Conservation (phyloP, 2,113 vertebrate species). For the Onychostoma macrolepis region DNA sequence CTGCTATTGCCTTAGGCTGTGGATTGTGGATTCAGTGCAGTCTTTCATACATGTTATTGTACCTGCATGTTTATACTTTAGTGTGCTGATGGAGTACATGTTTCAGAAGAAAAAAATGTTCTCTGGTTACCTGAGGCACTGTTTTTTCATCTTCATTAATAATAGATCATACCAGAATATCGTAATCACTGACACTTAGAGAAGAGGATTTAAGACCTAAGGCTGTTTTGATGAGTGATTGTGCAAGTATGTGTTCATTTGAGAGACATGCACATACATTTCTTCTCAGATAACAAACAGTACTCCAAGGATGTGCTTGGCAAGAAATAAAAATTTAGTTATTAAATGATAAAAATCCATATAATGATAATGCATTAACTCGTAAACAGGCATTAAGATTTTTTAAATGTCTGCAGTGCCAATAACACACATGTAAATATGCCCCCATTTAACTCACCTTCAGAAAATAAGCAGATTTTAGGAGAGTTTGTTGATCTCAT, state of each 20-base stretch:
- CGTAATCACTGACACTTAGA: not conserved
- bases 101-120: conserved; percentile 23
- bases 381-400: not conserved
- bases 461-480: conserved; percentile 4
- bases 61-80: not conserved
- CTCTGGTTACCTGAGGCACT: not conserved
- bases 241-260: conserved; percentile 28
- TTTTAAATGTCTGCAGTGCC: conserved; percentile 1
- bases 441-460: not conserved
- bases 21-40: not conserved
- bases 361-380: not conserved
- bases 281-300: conserved; percentile 35
- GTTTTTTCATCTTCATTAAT: conserved; percentile 16
- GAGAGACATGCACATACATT: conserved; percentile 19
- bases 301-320: not conserved
- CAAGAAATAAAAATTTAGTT: not conserved
- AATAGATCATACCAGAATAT: conserved; percentile 1
- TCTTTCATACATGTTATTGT: conserved; percentile 16
- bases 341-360: not conserved
- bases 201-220: not conserved
- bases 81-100: not conserved
- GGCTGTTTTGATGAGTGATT: conserved; percentile 1
- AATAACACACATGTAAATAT: not conserved
- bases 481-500: conserved; percentile 42
- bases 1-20: conserved; percentile 5